Base-by-base conservation (phyloP, 92 coral and sea anemone species). In the Muricea muricata region DNA sequence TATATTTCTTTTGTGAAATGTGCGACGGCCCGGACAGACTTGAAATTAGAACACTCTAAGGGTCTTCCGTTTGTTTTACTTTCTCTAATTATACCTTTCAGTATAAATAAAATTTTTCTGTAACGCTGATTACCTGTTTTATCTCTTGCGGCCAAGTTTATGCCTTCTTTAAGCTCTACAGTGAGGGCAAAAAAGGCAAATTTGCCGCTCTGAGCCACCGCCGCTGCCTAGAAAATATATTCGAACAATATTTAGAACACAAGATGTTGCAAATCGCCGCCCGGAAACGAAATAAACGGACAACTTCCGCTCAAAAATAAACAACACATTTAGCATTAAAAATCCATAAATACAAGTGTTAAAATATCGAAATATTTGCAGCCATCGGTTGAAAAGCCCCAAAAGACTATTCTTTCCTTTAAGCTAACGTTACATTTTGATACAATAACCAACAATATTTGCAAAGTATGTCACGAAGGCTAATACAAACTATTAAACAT, bases 121-220 rank as follows among this genome's bases (percentile, higher is more conserved):
- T n/a, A n/a, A n/a, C n/a, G n/a, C 10, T 25, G 35, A 83, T 33
- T 93, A 96, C 99, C 99, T 87, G 99, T 96, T 83, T 96, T 96
- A 79, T 96, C 99, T 81, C 99, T 97, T 84, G 99, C 99, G 15
- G 99, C 99, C 48, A 96, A 82, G 75, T 96, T 97, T 37, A 90
- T 93, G 87, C 99, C 99, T 52, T 96, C 99, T 84, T 96, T 96
- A 72, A 96, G 83, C 98, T 96, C 98, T n/a, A 96, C 93, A 71
- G 91, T 93, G 8, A 96, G 99, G 71, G 99, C 96, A 92, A 96
- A 96, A 96, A 96, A 96, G 80, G 99, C 95, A 75, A 97, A 96
- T 90, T 96, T 96, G 67, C 98, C 99, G 84, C 94, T 92, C 74
- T 87, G 93, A 80, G 98, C 99, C 37, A 96, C 97, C 26, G 93